Base-by-base conservation (phyloP, 2,888 invertebrate genomes). In the Limnephilus auricula region DNA sequence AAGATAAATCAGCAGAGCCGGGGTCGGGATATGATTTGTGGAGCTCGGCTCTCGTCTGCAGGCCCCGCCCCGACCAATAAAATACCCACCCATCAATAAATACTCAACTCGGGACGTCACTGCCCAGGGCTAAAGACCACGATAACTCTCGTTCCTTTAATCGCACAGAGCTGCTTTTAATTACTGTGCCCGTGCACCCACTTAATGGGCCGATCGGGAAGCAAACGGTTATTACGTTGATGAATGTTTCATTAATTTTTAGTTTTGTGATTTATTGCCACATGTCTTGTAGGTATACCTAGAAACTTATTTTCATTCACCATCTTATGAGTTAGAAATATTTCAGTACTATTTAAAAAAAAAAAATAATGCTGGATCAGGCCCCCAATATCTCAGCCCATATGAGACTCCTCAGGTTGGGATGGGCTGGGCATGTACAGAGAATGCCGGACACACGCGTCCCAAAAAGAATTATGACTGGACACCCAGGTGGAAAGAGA, bases 61-160 rank as follows among this genome's bases (percentile, higher is more conserved):
- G 80, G 93, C 94, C 94, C 94, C 94, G 95, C 95, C 95, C 95
- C 95, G 94, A 80, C 94, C 95, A 94, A 95, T 95, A 95, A 95
- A 95, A 94, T 94, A 95, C 94, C 94, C 90, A 91, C 94, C 95
- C 94, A 95, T 95, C 95, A 95, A 95, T 95, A 93, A 92, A 92
- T 92, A 91, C 90, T 92, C 90, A 89, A 90, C 90, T 82, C 79
- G 25, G 78, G 65, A 79, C 50, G 83, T 83, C 82, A 65, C 82
- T 32, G 90, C 90, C 90, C 83, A 13, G 90, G 90, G 90, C 83
- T 80, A 45, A 90, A 82, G 85, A 79, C 78, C 37, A 40, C 79
- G 25, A 86, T 85, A 32, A 90, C 34, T 91, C 78, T 37, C 78
- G 37, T 90, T 84, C 91, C 87, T 87, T 90, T 92, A 91, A 92